Evolutionary conservation across 1,140 invertebrate species (phyloP), one percentile per base, ranked within the genome.

Genomic region (Temnothorax nylanderi): DNA sequence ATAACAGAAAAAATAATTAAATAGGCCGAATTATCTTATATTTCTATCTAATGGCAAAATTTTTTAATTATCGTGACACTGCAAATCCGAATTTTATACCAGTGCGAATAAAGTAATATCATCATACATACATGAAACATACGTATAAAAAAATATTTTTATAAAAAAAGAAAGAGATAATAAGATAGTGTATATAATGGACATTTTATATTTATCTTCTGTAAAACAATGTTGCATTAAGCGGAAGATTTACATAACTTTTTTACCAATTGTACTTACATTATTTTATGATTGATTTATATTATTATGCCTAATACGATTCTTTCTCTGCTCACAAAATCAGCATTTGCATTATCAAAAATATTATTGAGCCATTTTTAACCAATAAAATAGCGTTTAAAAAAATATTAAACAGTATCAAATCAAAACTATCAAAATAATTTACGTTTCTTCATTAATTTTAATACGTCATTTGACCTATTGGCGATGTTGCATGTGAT

Each of bases 341-440:
- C n/a, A 76, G n/a, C 37, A 76, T 26, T 76, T 16, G 58, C 26
- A n/a, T 26, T 75, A 56, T 11, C 8, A 75, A 56, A 44, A 76
- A 60, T 32, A 26, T 60, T 21, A 76, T 60, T 58, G 8, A 58
- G 10, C 8, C 0, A 41, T 58, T 8, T 32, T 41, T 58, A 26
- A 76, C 8, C 74, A 77, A 44, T 77, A 60, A 77, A 77, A 77
- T 32, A 62, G 54, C 7, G 10, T 76, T 44, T 54, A 34, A 16
- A 71, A 49, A 71, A 10, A 13, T 60, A 60, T 65, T 65, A 0
- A 65, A 62, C 16, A 62, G 5, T 47, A 71, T 8, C 21, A 18
- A 47, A 49, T 44, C 0, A 47, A 69, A 69, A 69, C 3, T 69
- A 21, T 44, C 18, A 47, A 26, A 16, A 47, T 47, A 71, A 49